Conservation (phyloP, 2,888 invertebrate species). For the Steromphala cineraria region DNA sequence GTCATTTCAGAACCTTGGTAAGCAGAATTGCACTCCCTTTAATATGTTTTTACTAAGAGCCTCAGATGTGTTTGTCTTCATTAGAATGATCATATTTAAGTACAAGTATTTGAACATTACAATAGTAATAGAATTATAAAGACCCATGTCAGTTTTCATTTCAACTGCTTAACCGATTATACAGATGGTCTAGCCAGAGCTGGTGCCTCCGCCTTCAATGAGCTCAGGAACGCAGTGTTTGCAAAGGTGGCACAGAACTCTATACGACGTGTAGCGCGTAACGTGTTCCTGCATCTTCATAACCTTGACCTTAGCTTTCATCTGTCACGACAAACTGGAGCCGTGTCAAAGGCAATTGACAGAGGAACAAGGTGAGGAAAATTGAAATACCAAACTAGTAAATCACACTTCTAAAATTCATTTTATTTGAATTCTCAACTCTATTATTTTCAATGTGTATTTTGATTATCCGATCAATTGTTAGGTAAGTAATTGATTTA, state of each 20-base stretch:
- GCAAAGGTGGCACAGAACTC: constrained; percentile 98
- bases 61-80: too few species aligned
- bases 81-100: too few species aligned
- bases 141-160: too few species aligned
- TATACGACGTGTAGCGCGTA: constrained; percentile 93
- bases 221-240: constrained; percentile 97
- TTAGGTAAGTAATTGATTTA: neutral
- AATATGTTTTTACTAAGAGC: too few species aligned
- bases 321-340: constrained; percentile 94
- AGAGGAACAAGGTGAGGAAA: constrained; percentile 74
- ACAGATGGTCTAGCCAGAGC: constrained; percentile 95
- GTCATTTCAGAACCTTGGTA: too few species aligned
- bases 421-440: neutral
- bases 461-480: neutral
- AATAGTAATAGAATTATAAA: too few species aligned
- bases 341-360: constrained; percentile 88
- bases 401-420: too few species aligned
- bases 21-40: too few species aligned
- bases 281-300: constrained; percentile 97
- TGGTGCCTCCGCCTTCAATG: constrained; percentile 94
- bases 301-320: constrained; percentile 96
- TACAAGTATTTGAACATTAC: too few species aligned
- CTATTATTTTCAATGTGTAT: neutral
- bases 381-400: too few species aligned
- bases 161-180: constrained; percentile 46